phyloP scores from a whole-genome alignment of 1,140 invertebrate species.

The Melitaea cinxia region DNA sequence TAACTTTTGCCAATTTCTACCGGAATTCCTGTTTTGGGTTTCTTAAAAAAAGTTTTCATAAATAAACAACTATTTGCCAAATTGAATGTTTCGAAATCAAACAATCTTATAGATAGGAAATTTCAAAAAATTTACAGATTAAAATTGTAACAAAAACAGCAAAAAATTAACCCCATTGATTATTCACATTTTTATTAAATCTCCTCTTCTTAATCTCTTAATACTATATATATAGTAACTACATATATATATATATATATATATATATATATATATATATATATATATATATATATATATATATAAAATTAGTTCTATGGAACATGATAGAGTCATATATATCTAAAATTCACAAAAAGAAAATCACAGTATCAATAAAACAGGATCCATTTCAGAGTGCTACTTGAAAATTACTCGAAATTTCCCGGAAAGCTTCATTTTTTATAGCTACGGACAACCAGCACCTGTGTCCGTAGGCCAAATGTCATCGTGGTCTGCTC shows the following conservation, averaged over 20 bases:
- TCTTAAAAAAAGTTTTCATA: neutral
- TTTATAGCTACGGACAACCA: conserved; percentile 38
- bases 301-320: neutral
- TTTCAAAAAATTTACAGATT: too few species aligned
- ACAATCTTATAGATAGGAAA: too few species aligned
- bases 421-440: conserved; percentile 23
- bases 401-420: conserved; percentile 27
- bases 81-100: too few species aligned
- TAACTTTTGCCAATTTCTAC: neutral
- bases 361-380: conserved; percentile 19
- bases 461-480: conserved; percentile 55
- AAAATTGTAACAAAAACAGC: too few species aligned
- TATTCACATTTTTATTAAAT: too few species aligned
- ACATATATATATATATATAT: too few species aligned
- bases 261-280: too few species aligned
- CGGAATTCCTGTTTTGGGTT: neutral
- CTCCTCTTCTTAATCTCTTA: too few species aligned
- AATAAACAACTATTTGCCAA: too few species aligned
- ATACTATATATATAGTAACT: too few species aligned
- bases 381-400: conserved; percentile 3
- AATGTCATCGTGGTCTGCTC: conserved; percentile 52
- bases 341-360: neutral
- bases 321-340: neutral
- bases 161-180: too few species aligned
- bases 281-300: too few species aligned